Percentiles rank a stretch among this genome's conserved stretches.
Conservation (phyloP, 2,113 vertebrate genomes). For the Gymnobelideus leadbeateri region DNA sequence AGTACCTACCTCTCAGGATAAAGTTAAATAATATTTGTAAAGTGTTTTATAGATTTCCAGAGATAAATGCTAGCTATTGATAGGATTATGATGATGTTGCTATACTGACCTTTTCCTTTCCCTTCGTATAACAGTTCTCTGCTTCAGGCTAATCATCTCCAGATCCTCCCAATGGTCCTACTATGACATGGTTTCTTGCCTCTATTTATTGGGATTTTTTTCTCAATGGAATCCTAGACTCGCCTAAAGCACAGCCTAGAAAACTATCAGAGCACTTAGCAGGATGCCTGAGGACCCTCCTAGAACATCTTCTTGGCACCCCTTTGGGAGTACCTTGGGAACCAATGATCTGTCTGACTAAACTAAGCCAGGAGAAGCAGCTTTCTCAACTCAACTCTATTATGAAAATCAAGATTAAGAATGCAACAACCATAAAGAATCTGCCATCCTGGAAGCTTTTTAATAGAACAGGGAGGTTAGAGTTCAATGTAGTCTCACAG, state of each 20-base stretch:
- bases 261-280: background rate
- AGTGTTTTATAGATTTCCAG: background rate
- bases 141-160: background rate
- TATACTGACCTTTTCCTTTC: background rate
- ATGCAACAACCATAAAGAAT: background rate
- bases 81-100: background rate
- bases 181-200: background rate
- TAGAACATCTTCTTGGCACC: background rate
- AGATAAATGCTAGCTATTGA: background rate
- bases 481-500: background rate
- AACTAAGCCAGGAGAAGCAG: background rate
- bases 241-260: background rate
- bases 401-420: background rate
- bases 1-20: background rate
- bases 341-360: background rate
- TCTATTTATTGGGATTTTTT: background rate
- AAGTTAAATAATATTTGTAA: background rate
- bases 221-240: background rate
- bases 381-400: background rate
- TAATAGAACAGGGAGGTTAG: background rate
- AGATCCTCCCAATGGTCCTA: background rate
- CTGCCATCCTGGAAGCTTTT: background rate
- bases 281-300: background rate
- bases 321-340: background rate
- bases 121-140: background rate